phyloP scores from a whole-genome alignment of 2,797 vertebrate genomes.

The Geotrypetes seraphini region DNA sequence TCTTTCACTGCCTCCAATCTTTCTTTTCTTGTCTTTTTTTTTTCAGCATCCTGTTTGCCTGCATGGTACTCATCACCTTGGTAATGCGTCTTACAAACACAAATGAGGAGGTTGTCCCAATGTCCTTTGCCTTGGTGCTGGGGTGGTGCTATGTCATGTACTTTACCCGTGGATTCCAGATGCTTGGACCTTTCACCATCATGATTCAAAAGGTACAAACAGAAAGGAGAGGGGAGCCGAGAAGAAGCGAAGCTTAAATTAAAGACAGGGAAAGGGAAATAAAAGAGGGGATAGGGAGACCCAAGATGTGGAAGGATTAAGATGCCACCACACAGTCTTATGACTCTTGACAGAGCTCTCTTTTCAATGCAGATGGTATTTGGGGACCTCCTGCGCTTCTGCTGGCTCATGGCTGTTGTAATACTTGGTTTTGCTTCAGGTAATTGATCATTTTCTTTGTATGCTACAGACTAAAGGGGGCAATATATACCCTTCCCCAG shows the following conservation, averaged over 20 bases:
- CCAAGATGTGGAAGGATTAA: accelerated
- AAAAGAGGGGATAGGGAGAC: neutral
- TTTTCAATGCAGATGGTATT: slow-evolving; percentile 76
- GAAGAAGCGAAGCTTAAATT: neutral
- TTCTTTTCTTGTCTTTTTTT: neutral
- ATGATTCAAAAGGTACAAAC: slow-evolving; percentile 89
- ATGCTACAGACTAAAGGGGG: neutral
- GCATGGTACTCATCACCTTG: slow-evolving; percentile 77
- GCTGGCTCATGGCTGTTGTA: slow-evolving; percentile 85
- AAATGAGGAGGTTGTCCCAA: slow-evolving; percentile 66
- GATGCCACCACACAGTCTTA: neutral
- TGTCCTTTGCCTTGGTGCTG: slow-evolving; percentile 79
- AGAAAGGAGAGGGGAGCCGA: neutral
- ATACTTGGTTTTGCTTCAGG: slow-evolving; percentile 86
- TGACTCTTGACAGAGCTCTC: no score
- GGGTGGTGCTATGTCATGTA: slow-evolving; percentile 94
- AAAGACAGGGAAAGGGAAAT: neutral
- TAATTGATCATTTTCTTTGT: slow-evolving; percentile 19
- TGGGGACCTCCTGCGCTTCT: slow-evolving; percentile 86
- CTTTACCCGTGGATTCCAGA: slow-evolving; percentile 88
- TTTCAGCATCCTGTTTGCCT: slow-evolving; percentile 78
- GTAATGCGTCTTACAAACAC: slow-evolving; percentile 71
- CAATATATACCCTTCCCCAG: neutral
- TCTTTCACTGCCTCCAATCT: neutral
- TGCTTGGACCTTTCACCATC: slow-evolving; percentile 92